These are phyloP conservation scores for Drosophila malerkotliana DNA, from an alignment of 1,140 invertebrate genomes.

Conservation along the genomic window DNA sequence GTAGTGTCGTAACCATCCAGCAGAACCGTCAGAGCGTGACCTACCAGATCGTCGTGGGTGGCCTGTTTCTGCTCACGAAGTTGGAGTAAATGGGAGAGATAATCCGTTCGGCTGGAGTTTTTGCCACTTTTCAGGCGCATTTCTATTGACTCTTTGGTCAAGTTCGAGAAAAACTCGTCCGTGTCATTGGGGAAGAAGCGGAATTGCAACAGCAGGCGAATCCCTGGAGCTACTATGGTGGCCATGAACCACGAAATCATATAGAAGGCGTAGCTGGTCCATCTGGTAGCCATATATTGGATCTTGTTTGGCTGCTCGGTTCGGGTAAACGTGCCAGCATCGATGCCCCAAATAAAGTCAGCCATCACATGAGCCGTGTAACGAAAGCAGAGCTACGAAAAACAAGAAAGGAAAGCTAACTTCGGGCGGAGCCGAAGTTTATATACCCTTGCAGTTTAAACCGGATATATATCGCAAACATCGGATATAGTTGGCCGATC, in stretches of 20 bases:
- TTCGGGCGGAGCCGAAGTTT: no score
- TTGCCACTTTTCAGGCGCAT: slow-evolving; percentile 82
- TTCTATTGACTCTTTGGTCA: slow-evolving; percentile 68
- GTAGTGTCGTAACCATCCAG: slow-evolving; percentile 87
- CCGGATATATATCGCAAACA: no score
- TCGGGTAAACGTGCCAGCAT: slow-evolving; percentile 72
- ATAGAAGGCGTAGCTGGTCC: slow-evolving; percentile 62
- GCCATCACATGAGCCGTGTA: slow-evolving; percentile 85
- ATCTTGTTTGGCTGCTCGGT: slow-evolving; percentile 50
- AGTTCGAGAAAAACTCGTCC: slow-evolving; percentile 75
- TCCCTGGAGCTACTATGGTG: slow-evolving; percentile 48
- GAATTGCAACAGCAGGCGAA: slow-evolving; percentile 40
- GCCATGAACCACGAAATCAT: slow-evolving; percentile 63
- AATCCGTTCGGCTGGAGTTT: slow-evolving; percentile 72
- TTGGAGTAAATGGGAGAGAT: slow-evolving; percentile 79
- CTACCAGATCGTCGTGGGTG: slow-evolving; percentile 86
- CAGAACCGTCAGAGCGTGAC: slow-evolving; percentile 85
- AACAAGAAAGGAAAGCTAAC: no score
- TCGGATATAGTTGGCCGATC: no score
- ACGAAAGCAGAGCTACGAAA: slow-evolving; percentile 27
- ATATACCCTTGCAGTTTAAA: no score
- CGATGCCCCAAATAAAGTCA: slow-evolving; percentile 84
- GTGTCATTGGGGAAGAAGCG: slow-evolving; percentile 66
- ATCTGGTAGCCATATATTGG: slow-evolving; percentile 51
- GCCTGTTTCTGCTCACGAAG: slow-evolving; percentile 83